Conservation (phyloP, 2,113 vertebrate genomes). For the Prunella himalayana region DNA sequence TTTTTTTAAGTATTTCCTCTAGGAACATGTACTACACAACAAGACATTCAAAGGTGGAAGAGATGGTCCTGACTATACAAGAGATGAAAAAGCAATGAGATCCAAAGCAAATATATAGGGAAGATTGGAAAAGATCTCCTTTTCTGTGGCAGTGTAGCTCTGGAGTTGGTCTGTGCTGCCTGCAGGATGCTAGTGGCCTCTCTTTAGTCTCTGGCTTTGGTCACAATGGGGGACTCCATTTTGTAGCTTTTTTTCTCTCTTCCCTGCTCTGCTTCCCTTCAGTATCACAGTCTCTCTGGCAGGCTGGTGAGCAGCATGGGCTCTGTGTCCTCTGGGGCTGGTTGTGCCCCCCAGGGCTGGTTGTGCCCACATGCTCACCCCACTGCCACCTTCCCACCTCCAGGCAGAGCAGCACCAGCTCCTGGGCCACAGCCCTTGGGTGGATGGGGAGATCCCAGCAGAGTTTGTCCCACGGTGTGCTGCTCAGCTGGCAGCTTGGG, state of each 20-base stretch:
- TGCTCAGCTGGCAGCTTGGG: neutral
- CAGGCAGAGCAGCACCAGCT: neutral
- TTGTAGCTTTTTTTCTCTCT: neutral
- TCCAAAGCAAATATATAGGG: neutral
- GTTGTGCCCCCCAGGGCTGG: fast-evolving
- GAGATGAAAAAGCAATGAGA: neutral
- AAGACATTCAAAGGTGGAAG: neutral
- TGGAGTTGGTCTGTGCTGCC: neutral
- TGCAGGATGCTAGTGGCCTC: neutral
- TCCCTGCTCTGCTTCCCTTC: neutral
- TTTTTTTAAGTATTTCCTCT: neutral
- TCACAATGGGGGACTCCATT: neutral
- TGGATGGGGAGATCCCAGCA: fast-evolving
- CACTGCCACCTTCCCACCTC: fast-evolving
- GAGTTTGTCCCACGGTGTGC: fast-evolving
- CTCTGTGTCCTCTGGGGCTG: neutral
- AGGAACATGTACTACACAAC: neutral
- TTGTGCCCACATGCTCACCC: neutral
- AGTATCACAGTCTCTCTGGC: neutral
- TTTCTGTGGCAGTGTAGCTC: neutral
- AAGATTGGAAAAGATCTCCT: neutral
- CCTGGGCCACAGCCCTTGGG: neutral
- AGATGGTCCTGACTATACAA: neutral
- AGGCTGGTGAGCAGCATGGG: neutral
- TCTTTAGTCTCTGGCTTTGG: neutral